Conservation (phyloP, 92 coral and sea anemone species). For the Porites rus region DNA sequence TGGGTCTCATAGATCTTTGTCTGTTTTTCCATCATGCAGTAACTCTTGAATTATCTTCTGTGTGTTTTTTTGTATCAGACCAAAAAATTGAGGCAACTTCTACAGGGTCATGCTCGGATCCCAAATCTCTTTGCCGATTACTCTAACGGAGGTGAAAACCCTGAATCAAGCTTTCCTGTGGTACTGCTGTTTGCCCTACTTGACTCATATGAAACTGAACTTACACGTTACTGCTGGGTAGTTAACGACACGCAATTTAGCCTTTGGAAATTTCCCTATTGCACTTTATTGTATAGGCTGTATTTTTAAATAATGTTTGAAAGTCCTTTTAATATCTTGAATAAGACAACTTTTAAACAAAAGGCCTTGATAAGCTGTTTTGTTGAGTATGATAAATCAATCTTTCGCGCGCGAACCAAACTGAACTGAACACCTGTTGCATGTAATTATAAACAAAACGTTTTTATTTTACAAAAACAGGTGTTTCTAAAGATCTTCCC, state of each 20-base stretch:
- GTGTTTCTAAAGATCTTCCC: conserved; percentile 1
- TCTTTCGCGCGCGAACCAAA: not conserved
- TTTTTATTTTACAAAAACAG: conserved; percentile 8
- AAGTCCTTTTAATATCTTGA: not conserved
- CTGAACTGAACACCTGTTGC: conserved; percentile 26
- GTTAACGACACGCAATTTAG: too few relatives aligned
- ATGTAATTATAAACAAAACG: not conserved
- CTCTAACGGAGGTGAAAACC: not conserved
- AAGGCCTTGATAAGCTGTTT: not conserved
- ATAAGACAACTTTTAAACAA: conserved; percentile 1
- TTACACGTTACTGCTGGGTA: too few relatives aligned
- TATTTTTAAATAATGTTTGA: not conserved
- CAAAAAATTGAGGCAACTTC: not conserved
- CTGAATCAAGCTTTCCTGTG: not conserved
- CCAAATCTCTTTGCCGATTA: not conserved
- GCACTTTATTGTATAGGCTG: not conserved
- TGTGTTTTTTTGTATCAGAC: not conserved
- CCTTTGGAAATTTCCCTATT: not conserved
- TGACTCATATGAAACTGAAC: too few relatives aligned
- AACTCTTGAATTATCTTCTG: not conserved
- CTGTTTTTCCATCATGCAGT: not conserved
- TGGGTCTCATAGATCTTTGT: conserved; percentile 10
- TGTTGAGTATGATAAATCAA: conserved; percentile 9
- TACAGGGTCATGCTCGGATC: not conserved
- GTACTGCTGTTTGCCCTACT: not conserved